A percentile compares a stretch with the other conserved stretches of the same genome.
Evolutionary conservation across 1,140 invertebrate genomes (phyloP).

Genomic region (Saccostrea glomerata): DNA sequence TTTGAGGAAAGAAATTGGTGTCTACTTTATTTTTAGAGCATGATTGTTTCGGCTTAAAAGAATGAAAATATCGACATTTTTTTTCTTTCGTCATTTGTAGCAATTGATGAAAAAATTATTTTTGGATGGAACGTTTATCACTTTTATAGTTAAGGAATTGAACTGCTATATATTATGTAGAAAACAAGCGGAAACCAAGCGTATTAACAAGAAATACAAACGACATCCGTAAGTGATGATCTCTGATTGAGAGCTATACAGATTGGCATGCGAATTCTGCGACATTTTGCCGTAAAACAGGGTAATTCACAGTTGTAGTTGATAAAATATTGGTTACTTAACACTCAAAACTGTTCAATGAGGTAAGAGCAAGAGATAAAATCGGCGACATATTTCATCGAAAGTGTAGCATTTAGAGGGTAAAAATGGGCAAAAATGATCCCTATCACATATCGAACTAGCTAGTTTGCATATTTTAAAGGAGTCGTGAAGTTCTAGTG

Average conservation of each 20-base stretch:
- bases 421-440: not conserved
- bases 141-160: conserved; percentile 24
- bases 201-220: not conserved
- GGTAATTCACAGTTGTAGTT: not conserved
- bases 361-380: not conserved
- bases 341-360: not conserved
- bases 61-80: not conserved
- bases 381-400: not conserved
- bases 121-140: not conserved
- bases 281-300: not conserved
- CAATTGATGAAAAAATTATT: not conserved
- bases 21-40: too few relatives aligned
- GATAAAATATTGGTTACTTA: not conserved
- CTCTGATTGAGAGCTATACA: not conserved
- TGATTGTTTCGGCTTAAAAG: not conserved
- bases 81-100: not conserved
- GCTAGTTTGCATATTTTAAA: conserved; percentile 10
- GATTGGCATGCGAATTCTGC: not conserved
- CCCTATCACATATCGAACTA: not conserved
- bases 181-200: not conserved
- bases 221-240: not conserved
- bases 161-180: not conserved
- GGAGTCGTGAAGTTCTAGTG: not conserved
- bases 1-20: too few relatives aligned
- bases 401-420: not conserved